Evolutionary conservation across 2,888 invertebrate species (phyloP).

Genomic region (Clostera curtula): DNA sequence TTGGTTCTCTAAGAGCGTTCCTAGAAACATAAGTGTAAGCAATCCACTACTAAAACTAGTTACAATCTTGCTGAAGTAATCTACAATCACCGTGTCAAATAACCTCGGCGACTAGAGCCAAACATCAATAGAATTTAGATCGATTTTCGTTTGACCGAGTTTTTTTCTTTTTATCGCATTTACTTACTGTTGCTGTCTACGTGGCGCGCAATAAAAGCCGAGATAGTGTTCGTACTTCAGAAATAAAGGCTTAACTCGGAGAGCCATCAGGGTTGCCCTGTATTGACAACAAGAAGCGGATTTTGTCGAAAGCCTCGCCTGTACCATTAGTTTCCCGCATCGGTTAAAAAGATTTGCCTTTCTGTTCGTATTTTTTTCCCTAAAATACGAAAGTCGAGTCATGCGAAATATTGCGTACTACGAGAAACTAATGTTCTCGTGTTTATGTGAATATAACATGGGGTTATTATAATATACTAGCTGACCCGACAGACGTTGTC

Average conservation of each 20-base stretch:
- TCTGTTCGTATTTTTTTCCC: conserved; percentile 61
- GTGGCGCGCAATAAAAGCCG: conserved; percentile 55
- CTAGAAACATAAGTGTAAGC: too few species aligned
- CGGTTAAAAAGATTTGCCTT: conserved; percentile 73
- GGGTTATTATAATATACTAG: too few species aligned
- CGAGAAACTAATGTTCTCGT: conserved; percentile 36
- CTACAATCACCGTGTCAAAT: too few species aligned
- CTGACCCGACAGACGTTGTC: too few species aligned
- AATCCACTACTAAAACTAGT: too few species aligned
- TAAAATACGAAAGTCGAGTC: conserved; percentile 63
- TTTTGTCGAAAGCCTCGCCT: conserved; percentile 71
- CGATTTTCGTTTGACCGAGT: conserved; percentile 31
- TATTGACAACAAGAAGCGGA: conserved; percentile 75
- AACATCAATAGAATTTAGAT: conserved; percentile 24
- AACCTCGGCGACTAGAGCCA: too few species aligned
- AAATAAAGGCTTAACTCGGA: conserved; percentile 71
- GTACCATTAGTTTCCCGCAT: conserved; percentile 73
- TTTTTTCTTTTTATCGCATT: conserved; percentile 42
- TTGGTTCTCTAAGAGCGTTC: too few species aligned
- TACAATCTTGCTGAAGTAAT: too few species aligned
- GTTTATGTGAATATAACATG: neutral
- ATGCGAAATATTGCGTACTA: conserved; percentile 54
- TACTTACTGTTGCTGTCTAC: conserved; percentile 43
- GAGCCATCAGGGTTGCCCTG: conserved; percentile 68
- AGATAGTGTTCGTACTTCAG: conserved; percentile 65